These are phyloP conservation scores for Aphaenogaster ashmeadi DNA, from an alignment of 1,140 invertebrate species.

Conservation along the genomic window DNA sequence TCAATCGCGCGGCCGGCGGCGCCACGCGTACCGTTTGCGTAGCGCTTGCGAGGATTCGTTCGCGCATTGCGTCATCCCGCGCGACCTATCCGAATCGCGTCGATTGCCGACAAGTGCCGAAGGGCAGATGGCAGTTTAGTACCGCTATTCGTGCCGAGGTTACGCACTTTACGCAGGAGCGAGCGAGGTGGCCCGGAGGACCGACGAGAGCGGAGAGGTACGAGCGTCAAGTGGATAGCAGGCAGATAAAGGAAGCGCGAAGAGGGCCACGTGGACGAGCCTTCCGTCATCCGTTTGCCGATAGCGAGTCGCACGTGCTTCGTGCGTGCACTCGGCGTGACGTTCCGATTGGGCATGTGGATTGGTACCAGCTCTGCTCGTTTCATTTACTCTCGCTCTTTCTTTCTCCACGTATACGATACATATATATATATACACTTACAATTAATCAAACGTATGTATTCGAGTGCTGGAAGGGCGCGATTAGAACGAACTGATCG, in stretches of 20 bases:
- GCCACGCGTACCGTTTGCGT: background rate
- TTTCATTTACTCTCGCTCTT: too few relatives aligned
- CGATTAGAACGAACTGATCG: background rate
- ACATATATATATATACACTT: too few relatives aligned
- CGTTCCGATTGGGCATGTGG: background rate
- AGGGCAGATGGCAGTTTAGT: conserved; percentile 7
- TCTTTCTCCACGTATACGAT: too few relatives aligned
- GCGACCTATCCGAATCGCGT: conserved; percentile 41
- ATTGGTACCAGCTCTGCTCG: background rate
- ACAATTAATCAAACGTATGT: too few relatives aligned
- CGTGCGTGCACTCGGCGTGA: background rate
- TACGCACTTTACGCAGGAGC: background rate
- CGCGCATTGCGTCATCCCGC: conserved; percentile 59
- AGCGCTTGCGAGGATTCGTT: conserved; percentile 12
- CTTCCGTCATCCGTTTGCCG: background rate
- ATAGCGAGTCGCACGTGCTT: background rate
- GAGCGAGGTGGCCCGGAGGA: background rate
- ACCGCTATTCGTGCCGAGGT: background rate
- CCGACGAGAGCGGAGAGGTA: background rate
- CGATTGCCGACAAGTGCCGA: background rate
- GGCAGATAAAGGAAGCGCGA: background rate
- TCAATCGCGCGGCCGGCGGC: background rate
- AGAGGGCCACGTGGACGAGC: conserved; percentile 1
- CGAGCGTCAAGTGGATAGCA: background rate
- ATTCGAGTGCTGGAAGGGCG: background rate